Evolutionary conservation across 2,797 vertebrate species (phyloP), one percentile per base, ranked within the genome.

Genomic region (Liparis tanakae): DNA sequence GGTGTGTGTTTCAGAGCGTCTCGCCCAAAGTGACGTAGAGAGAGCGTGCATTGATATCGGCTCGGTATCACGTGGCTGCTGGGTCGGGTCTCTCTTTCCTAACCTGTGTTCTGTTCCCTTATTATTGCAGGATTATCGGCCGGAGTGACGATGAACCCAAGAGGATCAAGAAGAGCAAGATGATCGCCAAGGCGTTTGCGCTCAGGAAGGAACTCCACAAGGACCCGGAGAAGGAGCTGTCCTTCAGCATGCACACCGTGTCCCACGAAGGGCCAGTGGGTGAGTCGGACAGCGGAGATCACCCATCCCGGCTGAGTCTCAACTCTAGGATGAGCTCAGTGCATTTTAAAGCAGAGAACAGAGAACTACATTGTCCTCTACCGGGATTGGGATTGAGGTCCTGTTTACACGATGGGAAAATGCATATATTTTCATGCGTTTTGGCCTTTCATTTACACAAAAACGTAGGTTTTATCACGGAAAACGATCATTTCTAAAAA

Each of bases 111-210:
- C 8, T n/a, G 37, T 17, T 62, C 13, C 30, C 20, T 39, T 39
- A 30, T 30, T 30, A 30, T 30, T 0, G 34, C 80, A 99, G 98
- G 93, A 94, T 99, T 74, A 96, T 96, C 0, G 98, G 98, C n/a
- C 96, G 96, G 9, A 98, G 97, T 7, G 97, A 97, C 2, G 95
- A 99, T 5, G 97, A 99, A 53, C 98, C 98, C 72, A 99, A 98
- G 87, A 94, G 98, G 89, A 97, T 99, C 85, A 99, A 98, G 91
- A 99, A 99, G 91, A 99, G 98, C 93, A 98, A 97, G 91, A 99
- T 99, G 98, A 99, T 99, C 0, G 98, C 98, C 18, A 99, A 99
- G 88, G 98, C 98, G 3, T 99, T 99, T 83, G 97, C 97, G 3
- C 95, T 97, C 88, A 93, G 98, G 68, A 97, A 98, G 33, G 98